Percentiles rank a stretch among this genome's conserved stretches.
phyloP scores from a whole-genome alignment of 2,888 invertebrate species.

The Timandra comae region DNA sequence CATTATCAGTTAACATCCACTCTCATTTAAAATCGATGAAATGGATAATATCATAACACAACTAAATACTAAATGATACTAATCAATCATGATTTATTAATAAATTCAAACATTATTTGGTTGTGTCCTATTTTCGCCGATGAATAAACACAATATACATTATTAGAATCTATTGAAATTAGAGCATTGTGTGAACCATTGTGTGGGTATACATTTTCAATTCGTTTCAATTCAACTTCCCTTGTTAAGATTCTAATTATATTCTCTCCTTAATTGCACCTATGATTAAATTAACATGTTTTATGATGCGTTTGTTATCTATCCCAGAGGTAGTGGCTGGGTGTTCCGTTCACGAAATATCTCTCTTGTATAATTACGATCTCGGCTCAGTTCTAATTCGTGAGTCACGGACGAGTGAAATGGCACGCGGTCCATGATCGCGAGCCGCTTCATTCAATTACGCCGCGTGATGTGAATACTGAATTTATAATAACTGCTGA shows the following conservation, averaged over 20 bases:
- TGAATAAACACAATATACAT: no score
- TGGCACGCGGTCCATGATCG: conserved; percentile 55
- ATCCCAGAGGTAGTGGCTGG: conserved; percentile 40
- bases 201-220: neutral
- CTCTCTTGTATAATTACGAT: conserved; percentile 65
- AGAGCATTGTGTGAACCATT: no score
- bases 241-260: conserved; percentile 28
- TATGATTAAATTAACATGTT: conserved; percentile 52
- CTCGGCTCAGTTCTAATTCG: conserved; percentile 70
- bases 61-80: no score
- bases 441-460: conserved; percentile 56
- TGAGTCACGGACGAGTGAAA: conserved; percentile 72
- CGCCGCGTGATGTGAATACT: conserved; percentile 60
- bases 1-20: no score
- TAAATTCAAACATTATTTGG: no score
- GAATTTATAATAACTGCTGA: conserved; percentile 39
- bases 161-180: no score
- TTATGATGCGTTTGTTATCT: conserved; percentile 46
- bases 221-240: conserved; percentile 22
- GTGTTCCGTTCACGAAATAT: conserved; percentile 65
- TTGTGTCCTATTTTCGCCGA: no score
- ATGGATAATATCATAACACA: no score
- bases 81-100: no score
- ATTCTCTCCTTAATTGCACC: conserved; percentile 47
- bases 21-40: no score